Evolutionary conservation across 2,888 invertebrate species (phyloP), one percentile per base, ranked within the genome.

Genomic region (Troides helena): DNA sequence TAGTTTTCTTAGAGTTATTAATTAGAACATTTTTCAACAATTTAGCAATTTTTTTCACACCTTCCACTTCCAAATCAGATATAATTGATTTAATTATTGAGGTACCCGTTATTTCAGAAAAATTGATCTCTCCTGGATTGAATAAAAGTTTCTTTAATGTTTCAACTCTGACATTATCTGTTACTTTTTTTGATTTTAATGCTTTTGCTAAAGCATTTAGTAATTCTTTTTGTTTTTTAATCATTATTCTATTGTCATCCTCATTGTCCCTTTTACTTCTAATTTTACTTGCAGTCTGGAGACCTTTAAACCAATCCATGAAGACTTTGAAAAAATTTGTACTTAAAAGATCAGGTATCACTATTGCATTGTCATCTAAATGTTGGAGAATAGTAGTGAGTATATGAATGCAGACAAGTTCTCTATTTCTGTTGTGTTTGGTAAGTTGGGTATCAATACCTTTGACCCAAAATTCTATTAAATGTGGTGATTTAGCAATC

Each of bases 81-180:
- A 94, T 94, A 14, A 96, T 90, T 66, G 94, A 93, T 80, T 95
- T 95, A 0, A 96, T 86, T 62, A 96, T 82, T 76, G 94, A 95
- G 18, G 94, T 94, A 17, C 94, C 94, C 25, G 96, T 95, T 46
- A 95, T 94, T 86, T 96, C 96, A 78, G 96, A 96, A 72, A 96
- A 95, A 84, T 95, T 95, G 72, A 96, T 94, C 77, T 95, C 94
- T 5, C 96, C 96, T 0, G 96, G 96, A 80, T 94, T 89, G 61
- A 96, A 92, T 14, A 96, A 87, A 1, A 97, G 82, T 76, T 94
- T 95, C 69, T 94, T 94, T 56, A 97, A 82, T 6, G 94, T 90
- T 12, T 90, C 87, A 2, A 96, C 87, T 81, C 95, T 94, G 1
- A 91, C 87, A 74, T 90, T 88, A 53, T 90, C 88, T 46, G 89